These are phyloP conservation scores for Decapterus maruadsi DNA, from an alignment of 2,797 vertebrate genomes.

Conservation along the genomic window DNA sequence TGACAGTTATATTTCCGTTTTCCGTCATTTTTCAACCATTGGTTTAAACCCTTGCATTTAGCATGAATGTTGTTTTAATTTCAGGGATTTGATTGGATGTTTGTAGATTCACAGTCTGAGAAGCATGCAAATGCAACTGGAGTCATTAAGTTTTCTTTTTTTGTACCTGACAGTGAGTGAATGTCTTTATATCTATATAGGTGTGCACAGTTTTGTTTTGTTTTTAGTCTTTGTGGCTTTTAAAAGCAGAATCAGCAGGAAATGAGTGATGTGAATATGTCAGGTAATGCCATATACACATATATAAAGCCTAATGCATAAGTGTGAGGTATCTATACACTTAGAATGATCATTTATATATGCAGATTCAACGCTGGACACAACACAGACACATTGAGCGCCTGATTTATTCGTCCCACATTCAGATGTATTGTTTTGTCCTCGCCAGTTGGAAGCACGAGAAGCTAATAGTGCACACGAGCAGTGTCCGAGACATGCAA, in stretches of 20 bases:
- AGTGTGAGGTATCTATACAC: slow-evolving; percentile 25
- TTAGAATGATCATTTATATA: slow-evolving; percentile 48
- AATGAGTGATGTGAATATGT: slow-evolving; percentile 65
- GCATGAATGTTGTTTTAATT: not conserved
- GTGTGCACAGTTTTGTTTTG: not conserved
- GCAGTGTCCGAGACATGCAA: slow-evolving; percentile 92
- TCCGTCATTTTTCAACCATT: not conserved
- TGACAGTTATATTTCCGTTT: not conserved
- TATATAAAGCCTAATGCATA: slow-evolving; percentile 38
- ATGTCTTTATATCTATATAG: not conserved
- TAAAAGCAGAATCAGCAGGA: slow-evolving; percentile 61
- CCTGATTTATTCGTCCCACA: slow-evolving; percentile 52
- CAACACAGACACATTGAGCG: slow-evolving; percentile 8
- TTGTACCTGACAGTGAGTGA: not conserved
- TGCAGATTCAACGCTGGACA: slow-evolving; percentile 10
- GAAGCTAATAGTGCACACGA: slow-evolving; percentile 90
- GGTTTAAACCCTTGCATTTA: not conserved
- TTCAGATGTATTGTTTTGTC: slow-evolving; percentile 31
- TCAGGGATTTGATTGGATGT: not conserved
- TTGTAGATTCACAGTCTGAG: not conserved
- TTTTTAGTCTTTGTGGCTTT: slow-evolving; percentile 51
- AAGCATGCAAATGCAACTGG: not conserved
- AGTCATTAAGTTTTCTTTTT: not conserved
- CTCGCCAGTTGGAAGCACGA: slow-evolving; percentile 49
- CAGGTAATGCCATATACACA: slow-evolving; percentile 1